A percentile compares a stretch with the other conserved stretches of the same genome.
These are phyloP conservation scores for Poecile atricapillus DNA, from an alignment of 2,113 vertebrate genomes.

Conservation along the genomic window DNA sequence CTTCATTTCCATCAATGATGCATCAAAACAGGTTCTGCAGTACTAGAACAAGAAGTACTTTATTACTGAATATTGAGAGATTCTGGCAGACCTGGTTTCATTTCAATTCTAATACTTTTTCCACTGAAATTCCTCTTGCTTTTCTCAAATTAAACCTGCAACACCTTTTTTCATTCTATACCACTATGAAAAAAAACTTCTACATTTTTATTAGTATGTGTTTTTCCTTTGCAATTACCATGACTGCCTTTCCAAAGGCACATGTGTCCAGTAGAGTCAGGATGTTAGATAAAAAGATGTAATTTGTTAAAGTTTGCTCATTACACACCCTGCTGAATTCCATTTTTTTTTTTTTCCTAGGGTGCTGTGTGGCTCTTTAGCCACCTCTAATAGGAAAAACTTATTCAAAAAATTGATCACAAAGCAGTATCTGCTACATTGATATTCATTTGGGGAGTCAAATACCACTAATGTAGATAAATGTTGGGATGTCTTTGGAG, in stretches of 20 bases:
- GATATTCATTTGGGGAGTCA: background rate
- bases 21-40: background rate
- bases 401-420: background rate
- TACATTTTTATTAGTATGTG: background rate
- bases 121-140: background rate
- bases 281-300: background rate
- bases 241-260: background rate
- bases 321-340: background rate
- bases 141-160: background rate
- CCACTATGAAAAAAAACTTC: background rate
- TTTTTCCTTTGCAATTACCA: background rate
- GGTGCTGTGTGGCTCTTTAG: background rate
- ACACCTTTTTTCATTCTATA: background rate
- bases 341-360: background rate
- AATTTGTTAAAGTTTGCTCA: background rate
- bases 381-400: background rate
- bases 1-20: background rate
- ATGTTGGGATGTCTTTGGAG: background rate
- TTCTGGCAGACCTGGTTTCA: background rate
- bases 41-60: background rate
- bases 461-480: background rate
- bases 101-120: background rate
- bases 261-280: background rate
- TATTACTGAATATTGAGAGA: background rate
- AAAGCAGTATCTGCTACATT: background rate